Evolutionary conservation across 2,888 invertebrate genomes (phyloP).

Genomic region (Mimachlamys varia): DNA sequence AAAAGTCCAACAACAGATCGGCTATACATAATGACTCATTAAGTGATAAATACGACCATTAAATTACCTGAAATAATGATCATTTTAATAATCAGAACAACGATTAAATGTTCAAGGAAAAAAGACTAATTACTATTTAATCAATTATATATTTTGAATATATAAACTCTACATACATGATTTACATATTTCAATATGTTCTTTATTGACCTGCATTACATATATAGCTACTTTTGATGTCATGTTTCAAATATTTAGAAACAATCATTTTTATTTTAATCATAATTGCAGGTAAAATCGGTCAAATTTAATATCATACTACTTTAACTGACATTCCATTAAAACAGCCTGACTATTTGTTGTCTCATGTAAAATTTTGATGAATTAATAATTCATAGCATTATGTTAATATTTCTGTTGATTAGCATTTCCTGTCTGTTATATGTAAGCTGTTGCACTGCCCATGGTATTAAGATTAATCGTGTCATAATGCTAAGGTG

Average conservation of each 20-base stretch:
- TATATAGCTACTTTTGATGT: not conserved
- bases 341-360: not conserved
- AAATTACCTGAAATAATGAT: too few species aligned
- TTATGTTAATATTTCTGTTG: not conserved
- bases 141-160: too few species aligned
- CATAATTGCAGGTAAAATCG: not conserved
- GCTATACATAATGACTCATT: too few species aligned
- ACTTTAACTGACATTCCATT: not conserved
- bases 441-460: not conserved
- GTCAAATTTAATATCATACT: not conserved
- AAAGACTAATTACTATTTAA: too few species aligned
- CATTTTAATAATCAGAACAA: too few species aligned
- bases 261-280: not conserved
- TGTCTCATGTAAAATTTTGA: not conserved
- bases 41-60: too few species aligned
- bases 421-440: slow-evolving; percentile 13
- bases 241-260: not conserved
- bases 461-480: slow-evolving; percentile 23
- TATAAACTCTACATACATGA: too few species aligned
- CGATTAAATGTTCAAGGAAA: too few species aligned
- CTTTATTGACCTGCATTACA: not conserved
- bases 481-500: not conserved
- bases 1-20: too few species aligned
- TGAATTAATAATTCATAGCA: not conserved
- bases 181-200: too few species aligned